Percentiles rank a stretch among this genome's conserved stretches.
These are phyloP conservation scores for Acanthosepion pharaonis DNA, from an alignment of 2,888 invertebrate genomes.

Conservation along the genomic window DNA sequence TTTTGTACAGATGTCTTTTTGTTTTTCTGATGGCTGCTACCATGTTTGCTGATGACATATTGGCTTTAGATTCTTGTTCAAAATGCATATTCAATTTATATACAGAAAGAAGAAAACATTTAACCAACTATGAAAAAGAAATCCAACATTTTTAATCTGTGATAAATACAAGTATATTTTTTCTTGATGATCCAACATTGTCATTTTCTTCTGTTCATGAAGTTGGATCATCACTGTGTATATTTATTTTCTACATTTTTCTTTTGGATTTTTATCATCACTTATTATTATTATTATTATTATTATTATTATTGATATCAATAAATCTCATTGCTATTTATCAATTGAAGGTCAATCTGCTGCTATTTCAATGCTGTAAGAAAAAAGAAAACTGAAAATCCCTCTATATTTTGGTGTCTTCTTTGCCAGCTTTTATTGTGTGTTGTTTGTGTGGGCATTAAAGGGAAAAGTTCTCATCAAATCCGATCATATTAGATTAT, in stretches of 20 bases:
- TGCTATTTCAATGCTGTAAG: constrained; percentile 1
- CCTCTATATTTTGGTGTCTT: constrained; percentile 22
- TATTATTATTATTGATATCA: not conserved
- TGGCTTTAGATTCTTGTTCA: constrained; percentile 33
- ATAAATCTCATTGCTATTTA: constrained; percentile 20
- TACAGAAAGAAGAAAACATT: not conserved
- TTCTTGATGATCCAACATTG: not conserved
- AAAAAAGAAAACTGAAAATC: not conserved
- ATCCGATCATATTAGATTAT: not conserved
- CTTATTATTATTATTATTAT: not conserved
- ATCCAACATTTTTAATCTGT: constrained; percentile 33
- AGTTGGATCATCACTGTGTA: constrained; percentile 33
- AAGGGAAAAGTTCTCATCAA: not conserved
- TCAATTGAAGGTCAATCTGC: constrained; percentile 21
- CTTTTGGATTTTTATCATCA: not conserved
- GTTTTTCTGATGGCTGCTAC: constrained; percentile 20
- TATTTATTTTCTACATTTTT: constrained; percentile 14
- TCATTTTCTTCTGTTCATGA: constrained; percentile 33
- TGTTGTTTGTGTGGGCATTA: not conserved
- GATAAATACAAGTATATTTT: constrained; percentile 23
- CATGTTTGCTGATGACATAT: constrained; percentile 33
- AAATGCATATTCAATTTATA: not conserved
- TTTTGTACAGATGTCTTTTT: constrained; percentile 17
- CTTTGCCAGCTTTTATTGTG: constrained; percentile 33
- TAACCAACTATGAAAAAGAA: constrained; percentile 6